Conservation (phyloP, 2,113 vertebrate genomes). For the Etheostoma spectabile region DNA sequence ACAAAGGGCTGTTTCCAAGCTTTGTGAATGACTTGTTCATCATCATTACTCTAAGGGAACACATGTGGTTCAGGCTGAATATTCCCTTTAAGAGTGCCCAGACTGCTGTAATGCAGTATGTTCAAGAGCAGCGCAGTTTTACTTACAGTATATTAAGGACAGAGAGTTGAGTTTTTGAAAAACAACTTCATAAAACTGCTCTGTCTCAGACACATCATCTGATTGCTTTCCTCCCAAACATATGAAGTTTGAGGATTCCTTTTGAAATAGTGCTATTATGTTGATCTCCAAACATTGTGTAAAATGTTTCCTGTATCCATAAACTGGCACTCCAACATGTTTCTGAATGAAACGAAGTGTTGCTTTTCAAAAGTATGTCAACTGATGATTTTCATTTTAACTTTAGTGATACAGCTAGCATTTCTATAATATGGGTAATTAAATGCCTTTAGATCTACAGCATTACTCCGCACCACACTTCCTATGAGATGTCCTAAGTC, state of each 20-base stretch:
- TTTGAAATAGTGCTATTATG: slow-evolving; percentile 43
- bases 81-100: slow-evolving; percentile 47
- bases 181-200: slow-evolving; percentile 16
- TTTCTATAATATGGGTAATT: neutral
- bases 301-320: slow-evolving; percentile 58
- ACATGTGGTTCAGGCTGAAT: slow-evolving; percentile 22
- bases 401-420: neutral
- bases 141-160: neutral
- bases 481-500: neutral
- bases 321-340: slow-evolving; percentile 49
- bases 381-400: slow-evolving; percentile 21
- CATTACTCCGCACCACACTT: neutral
- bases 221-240: neutral
- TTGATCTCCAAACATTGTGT: slow-evolving; percentile 46
- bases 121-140: slow-evolving; percentile 39
- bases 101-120: slow-evolving; percentile 22
- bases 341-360: slow-evolving; percentile 64
- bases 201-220: slow-evolving; percentile 1
- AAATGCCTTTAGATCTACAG: neutral
- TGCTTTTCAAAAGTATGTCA: slow-evolving; percentile 49
- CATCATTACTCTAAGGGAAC: neutral
- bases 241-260: slow-evolving; percentile 17
- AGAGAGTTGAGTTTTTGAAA: neutral
- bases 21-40: neutral
- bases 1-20: neutral